Conservation (phyloP, 2,888 invertebrate genomes). For the Blera fallax region DNA sequence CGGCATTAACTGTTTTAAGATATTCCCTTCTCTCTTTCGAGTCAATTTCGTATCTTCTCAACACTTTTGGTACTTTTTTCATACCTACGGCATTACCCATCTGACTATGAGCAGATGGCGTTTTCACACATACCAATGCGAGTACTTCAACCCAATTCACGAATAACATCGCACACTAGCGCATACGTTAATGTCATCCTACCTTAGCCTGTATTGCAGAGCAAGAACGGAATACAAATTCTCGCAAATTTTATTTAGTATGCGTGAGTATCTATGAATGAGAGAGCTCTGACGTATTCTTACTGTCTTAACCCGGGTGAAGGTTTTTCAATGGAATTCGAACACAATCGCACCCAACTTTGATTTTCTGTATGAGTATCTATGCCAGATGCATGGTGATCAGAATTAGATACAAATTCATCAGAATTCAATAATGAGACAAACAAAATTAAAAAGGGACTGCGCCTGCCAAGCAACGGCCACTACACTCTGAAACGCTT, state of each 20-base stretch:
- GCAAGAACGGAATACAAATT: constrained; percentile 28
- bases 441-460: background rate
- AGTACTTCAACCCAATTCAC: background rate
- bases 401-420: constrained; percentile 39
- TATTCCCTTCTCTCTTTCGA: too few relatives aligned
- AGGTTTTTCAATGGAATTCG: constrained; percentile 60
- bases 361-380: background rate
- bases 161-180: background rate
- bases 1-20: too few relatives aligned
- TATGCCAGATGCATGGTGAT: constrained; percentile 44
- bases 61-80: background rate
- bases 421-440: constrained; percentile 22
- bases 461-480: background rate
- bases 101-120: background rate
- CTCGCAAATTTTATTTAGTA: constrained; percentile 49
- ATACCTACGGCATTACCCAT: background rate
- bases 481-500: background rate
- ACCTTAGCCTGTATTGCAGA: background rate
- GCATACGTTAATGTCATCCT: background rate
- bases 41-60: too few relatives aligned
- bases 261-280: constrained; percentile 31
- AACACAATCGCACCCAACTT: background rate
- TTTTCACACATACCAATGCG: background rate
- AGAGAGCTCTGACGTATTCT: background rate
- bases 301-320: constrained; percentile 6